Percentiles rank a stretch among this genome's conserved stretches.
Evolutionary conservation across 1,140 invertebrate genomes (phyloP).

Genomic region (Penaeus vannamei): DNA sequence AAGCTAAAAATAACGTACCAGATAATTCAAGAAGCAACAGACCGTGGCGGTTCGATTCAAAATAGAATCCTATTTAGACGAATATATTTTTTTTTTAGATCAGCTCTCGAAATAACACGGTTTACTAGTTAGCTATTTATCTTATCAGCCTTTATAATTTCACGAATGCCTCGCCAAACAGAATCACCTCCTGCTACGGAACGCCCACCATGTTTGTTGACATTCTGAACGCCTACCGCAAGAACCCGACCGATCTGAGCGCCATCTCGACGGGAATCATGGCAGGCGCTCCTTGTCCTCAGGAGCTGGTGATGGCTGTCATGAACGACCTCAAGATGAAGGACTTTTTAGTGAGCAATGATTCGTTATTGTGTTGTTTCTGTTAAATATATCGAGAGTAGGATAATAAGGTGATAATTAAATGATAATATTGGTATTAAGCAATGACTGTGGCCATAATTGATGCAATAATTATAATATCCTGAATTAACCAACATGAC

Average conservation of each 20-base stretch:
- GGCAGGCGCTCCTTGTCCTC: constrained; percentile 84
- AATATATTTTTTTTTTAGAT: too few relatives aligned
- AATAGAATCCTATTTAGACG: too few relatives aligned
- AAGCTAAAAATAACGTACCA: too few relatives aligned
- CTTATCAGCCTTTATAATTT: background rate
- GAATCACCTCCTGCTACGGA: constrained; percentile 82
- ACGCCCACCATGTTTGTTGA: constrained; percentile 98
- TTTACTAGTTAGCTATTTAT: background rate
- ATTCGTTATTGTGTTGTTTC: background rate
- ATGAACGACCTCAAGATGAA: constrained; percentile 72
- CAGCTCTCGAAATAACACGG: too few relatives aligned
- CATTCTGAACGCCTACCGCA: constrained; percentile 75
- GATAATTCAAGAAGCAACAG: too few relatives aligned
- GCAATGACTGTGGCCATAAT: too few relatives aligned
- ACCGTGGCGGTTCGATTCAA: too few relatives aligned
- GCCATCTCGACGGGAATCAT: constrained; percentile 77
- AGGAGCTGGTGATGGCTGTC: constrained; percentile 80
- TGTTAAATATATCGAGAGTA: background rate
- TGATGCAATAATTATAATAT: too few relatives aligned
- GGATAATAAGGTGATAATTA: background rate
- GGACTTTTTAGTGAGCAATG: constrained; percentile 48
- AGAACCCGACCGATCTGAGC: constrained; percentile 71
- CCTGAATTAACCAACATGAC: too few relatives aligned
- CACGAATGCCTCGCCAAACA: constrained; percentile 5
- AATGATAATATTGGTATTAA: background rate